Conservation (phyloP, 2,888 invertebrate species). For the Sarcophaga variegata region DNA sequence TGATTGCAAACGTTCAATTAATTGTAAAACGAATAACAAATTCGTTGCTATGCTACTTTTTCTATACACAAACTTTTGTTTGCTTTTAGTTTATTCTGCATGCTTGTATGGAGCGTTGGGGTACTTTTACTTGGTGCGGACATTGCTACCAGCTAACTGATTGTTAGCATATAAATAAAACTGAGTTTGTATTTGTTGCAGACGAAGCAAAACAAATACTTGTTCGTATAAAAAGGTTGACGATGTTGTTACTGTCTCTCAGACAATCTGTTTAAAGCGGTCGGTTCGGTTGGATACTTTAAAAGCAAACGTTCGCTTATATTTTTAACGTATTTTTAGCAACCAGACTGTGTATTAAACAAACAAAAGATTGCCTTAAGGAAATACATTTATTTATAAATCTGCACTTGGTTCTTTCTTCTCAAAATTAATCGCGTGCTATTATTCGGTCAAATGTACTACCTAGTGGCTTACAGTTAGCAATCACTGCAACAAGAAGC, state of each 20-base stretch:
- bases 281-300: slow-evolving; percentile 38
- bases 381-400: not conserved
- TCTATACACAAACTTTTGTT: not conserved
- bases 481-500: slow-evolving; percentile 74
- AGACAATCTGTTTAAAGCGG: slow-evolving; percentile 51
- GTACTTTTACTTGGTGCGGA: slow-evolving; percentile 46
- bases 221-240: slow-evolving; percentile 51
- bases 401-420: slow-evolving; percentile 3
- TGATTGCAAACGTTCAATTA: not conserved
- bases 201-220: slow-evolving; percentile 15
- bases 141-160: not conserved
- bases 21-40: not conserved
- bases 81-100: slow-evolving; percentile 2
- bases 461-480: slow-evolving; percentile 79
- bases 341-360: slow-evolving; percentile 9
- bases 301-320: slow-evolving; percentile 2
- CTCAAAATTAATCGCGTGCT: slow-evolving; percentile 75
- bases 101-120: not conserved
- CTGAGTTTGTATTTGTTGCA: not conserved
- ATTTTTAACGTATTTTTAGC: not conserved
- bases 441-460: slow-evolving; percentile 78
- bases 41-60: slow-evolving; percentile 46
- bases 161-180: not conserved
- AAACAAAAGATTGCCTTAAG: slow-evolving; percentile 12
- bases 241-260: slow-evolving; percentile 46